Evolutionary conservation across 2,113 vertebrate species (phyloP).

Genomic region (Psephotus haematonotus): DNA sequence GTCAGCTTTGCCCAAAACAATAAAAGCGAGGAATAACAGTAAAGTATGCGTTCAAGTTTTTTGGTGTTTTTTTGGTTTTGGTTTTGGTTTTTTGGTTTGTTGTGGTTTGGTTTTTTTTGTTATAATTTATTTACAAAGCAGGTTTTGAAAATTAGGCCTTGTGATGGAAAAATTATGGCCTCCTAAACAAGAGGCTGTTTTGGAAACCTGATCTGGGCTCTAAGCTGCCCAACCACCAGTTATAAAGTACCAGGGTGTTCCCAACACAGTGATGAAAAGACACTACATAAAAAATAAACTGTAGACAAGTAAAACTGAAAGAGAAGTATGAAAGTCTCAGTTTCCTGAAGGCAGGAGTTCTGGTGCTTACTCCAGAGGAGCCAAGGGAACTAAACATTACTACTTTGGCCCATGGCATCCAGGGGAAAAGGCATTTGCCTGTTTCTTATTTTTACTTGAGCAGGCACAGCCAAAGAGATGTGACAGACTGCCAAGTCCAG

Average conservation of each 20-base stretch:
- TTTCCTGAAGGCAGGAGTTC: not conserved
- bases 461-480: not conserved
- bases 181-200: not conserved
- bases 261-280: not conserved
- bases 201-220: not conserved
- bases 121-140: not conserved
- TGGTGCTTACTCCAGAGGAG: not conserved
- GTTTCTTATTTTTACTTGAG: not conserved
- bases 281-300: not conserved
- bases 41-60: not conserved
- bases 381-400: not conserved
- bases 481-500: not conserved
- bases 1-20: constrained; percentile 11
- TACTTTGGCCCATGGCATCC: not conserved
- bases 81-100: too few relatives aligned
- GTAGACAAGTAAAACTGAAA: not conserved
- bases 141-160: not conserved
- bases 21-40: not conserved
- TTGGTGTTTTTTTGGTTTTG: too few relatives aligned
- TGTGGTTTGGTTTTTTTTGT: not conserved
- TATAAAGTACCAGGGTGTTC: not conserved
- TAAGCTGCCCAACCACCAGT: not conserved
- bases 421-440: not conserved
- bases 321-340: not conserved
- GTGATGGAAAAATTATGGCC: not conserved